phyloP scores from a whole-genome alignment of 2,113 vertebrate genomes.

The Nicator chloris region DNA sequence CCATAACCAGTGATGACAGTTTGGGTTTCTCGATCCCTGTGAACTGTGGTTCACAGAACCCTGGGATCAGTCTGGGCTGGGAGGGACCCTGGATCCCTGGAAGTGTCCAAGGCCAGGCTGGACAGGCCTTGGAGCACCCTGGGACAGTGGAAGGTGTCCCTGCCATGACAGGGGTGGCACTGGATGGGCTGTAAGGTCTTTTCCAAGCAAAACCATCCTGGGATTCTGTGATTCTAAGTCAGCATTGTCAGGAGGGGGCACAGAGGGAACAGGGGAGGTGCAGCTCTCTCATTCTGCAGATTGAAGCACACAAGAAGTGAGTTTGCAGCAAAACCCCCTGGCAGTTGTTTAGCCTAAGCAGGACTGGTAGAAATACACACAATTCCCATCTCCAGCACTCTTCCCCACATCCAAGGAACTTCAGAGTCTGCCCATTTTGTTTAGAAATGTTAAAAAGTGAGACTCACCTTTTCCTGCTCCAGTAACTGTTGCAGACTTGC shows the following conservation, averaged over 20 bases:
- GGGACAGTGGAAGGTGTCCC: not conserved
- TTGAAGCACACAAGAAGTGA: not conserved
- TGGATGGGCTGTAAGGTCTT: not conserved
- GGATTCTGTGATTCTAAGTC: not conserved
- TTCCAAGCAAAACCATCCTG: not conserved
- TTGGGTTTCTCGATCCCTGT: not conserved
- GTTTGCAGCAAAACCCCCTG: not conserved
- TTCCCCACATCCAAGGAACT: not conserved
- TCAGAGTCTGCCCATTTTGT: not conserved
- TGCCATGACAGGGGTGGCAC: not conserved
- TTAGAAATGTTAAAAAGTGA: not conserved
- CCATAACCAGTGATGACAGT: not conserved
- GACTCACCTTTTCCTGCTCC: constrained; percentile 91
- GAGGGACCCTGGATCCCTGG: not conserved
- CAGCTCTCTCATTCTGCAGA: not conserved
- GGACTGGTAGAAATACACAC: not conserved
- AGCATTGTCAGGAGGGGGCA: not conserved
- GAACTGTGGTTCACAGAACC: not conserved
- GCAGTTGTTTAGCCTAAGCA: not conserved
- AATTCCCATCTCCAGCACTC: not conserved
- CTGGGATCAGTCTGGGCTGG: not conserved
- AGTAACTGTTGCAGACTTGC: constrained; percentile 90
- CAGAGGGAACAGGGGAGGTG: not conserved
- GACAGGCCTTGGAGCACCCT: accelerated
- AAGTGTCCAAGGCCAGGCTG: accelerated